These are phyloP conservation scores for Zaprionus lineosus DNA, from an alignment of 2,888 invertebrate genomes.

Conservation along the genomic window DNA sequence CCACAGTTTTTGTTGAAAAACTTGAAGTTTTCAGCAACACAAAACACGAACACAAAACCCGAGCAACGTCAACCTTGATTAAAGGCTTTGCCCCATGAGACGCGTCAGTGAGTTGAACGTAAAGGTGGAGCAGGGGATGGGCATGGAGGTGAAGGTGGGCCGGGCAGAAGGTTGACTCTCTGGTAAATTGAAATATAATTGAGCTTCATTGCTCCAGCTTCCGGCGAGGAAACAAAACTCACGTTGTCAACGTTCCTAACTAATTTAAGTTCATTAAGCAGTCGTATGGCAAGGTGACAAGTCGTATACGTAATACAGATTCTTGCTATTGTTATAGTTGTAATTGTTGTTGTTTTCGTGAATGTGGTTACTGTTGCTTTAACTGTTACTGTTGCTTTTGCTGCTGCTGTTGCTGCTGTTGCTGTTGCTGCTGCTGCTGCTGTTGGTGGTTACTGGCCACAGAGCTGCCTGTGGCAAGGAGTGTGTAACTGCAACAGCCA, in stretches of 20 bases:
- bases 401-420: too few species aligned
- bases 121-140: too few species aligned
- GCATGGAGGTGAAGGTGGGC: too few species aligned
- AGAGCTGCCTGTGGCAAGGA: constrained; percentile 7
- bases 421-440: constrained; percentile 5
- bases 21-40: constrained; percentile 16
- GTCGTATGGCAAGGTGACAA: constrained; percentile 62
- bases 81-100: constrained; percentile 29
- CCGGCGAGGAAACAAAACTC: constrained; percentile 13
- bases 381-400: constrained; percentile 7
- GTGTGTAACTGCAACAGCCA: constrained; percentile 35
- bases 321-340: background rate
- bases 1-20: constrained; percentile 22
- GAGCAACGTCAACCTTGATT: constrained; percentile 53
- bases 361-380: constrained; percentile 6
- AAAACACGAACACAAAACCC: background rate
- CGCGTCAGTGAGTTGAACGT: too few species aligned
- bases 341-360: constrained; percentile 5
- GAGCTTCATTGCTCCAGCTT: constrained; percentile 28
- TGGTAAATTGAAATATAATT: constrained; percentile 75
- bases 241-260: constrained; percentile 40
- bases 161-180: constrained; percentile 25
- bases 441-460: constrained; percentile 4
- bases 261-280: constrained; percentile 69
- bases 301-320: constrained; percentile 66